Conservation (phyloP, 2,888 invertebrate species). For the Lomographa bimaculata region DNA sequence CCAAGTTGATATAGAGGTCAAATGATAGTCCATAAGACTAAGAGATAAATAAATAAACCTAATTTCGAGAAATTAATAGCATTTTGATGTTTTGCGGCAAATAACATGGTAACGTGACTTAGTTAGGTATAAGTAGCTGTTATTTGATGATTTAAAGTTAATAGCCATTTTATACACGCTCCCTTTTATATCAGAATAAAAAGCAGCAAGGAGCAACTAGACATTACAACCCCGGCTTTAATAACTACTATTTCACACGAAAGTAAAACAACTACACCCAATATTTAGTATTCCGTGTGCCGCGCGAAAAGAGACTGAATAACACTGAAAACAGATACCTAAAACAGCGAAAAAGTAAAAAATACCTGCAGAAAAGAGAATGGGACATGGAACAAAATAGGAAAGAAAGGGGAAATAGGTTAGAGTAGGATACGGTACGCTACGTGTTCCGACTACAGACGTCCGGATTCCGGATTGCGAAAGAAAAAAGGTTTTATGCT, state of each 20-base stretch:
- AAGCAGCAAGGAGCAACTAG: too few species aligned
- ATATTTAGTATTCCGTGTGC: conserved; percentile 21
- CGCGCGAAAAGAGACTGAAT: conserved; percentile 6
- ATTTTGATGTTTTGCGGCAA: too few species aligned
- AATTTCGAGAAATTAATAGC: too few species aligned
- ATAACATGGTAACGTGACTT: too few species aligned
- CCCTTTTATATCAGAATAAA: too few species aligned
- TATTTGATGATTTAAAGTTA: too few species aligned
- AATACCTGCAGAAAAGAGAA: conserved; percentile 16
- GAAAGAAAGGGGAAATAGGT: conserved; percentile 24
- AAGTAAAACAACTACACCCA: conserved; percentile 3
- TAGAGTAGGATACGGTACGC: conserved; percentile 4
- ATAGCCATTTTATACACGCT: too few species aligned
- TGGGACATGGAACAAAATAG: conserved; percentile 19
- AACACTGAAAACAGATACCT: conserved; percentile 24
- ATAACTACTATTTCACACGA: background rate
- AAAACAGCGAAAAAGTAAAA: conserved; percentile 20
- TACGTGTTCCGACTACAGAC: conserved; percentile 18
- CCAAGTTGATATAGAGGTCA: too few species aligned
- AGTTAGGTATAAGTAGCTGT: too few species aligned
- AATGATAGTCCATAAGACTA: too few species aligned
- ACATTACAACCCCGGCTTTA: too few species aligned
- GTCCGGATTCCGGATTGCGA: conserved; percentile 16
- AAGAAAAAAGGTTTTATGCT: conserved; percentile 18
- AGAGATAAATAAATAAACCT: too few species aligned